phyloP scores from a whole-genome alignment of 2,797 vertebrate species.

The Picus viridis region DNA sequence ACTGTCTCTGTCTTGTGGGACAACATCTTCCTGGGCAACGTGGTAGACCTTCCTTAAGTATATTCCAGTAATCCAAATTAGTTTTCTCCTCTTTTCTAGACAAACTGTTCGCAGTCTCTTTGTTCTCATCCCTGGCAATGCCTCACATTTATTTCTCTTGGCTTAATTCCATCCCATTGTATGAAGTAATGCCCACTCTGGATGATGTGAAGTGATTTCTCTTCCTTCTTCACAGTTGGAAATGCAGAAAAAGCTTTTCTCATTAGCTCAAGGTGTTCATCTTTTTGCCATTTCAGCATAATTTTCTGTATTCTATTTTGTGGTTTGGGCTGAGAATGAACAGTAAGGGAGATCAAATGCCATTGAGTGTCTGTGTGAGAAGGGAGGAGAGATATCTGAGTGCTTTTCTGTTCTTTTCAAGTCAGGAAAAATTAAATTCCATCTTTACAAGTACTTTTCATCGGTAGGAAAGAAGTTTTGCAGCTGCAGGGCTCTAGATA shows the following conservation, averaged over 20 bases:
- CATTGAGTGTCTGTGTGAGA: not conserved
- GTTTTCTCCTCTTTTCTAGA: not conserved
- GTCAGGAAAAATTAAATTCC: not conserved
- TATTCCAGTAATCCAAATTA: not conserved
- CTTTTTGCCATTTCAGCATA: not conserved
- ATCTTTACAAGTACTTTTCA: not conserved
- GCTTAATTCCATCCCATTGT: not conserved
- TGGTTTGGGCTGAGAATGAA: not conserved
- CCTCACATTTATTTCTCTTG: not conserved
- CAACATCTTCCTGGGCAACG: accelerated
- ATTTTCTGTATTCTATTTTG: not conserved
- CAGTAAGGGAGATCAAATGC: not conserved
- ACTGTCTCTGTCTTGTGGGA: not conserved
- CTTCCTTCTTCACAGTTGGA: not conserved
- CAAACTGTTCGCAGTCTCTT: not conserved
- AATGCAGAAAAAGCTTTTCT: slow-evolving; percentile 4
- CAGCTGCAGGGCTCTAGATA: not conserved
- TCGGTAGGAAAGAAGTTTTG: not conserved
- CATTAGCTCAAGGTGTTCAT: not conserved
- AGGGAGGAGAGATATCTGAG: not conserved
- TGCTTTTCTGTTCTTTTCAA: not conserved
- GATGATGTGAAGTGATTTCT: not conserved
- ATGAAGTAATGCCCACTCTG: not conserved
- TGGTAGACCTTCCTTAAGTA: not conserved
- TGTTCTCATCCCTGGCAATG: not conserved